Percentiles rank a stretch among this genome's conserved stretches.
These are phyloP conservation scores for Trichogramma pretiosum DNA, from an alignment of 1,140 invertebrate species.

Conservation along the genomic window DNA sequence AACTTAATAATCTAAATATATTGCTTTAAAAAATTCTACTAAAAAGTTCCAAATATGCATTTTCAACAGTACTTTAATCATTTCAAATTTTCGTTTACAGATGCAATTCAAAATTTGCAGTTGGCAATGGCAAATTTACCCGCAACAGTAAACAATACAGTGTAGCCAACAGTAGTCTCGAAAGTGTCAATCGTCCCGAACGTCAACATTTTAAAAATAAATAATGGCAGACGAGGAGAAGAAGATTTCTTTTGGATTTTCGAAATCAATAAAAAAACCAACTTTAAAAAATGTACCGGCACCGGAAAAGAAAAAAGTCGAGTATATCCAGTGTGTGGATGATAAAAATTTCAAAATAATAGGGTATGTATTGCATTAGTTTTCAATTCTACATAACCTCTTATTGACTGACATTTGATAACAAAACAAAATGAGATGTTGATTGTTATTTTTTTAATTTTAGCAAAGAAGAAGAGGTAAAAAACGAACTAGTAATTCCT, in stretches of 20 bases:
- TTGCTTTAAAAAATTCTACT: too few relatives aligned
- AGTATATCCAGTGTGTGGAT: slow-evolving; percentile 68
- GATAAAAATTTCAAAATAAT: slow-evolving; percentile 63
- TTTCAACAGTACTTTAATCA: too few relatives aligned
- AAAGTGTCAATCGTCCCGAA: too few relatives aligned
- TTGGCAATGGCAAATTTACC: too few relatives aligned
- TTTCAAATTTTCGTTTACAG: too few relatives aligned
- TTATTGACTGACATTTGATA: slow-evolving; percentile 14
- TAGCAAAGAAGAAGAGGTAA: slow-evolving; percentile 46
- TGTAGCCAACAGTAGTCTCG: too few relatives aligned
- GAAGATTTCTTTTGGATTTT: slow-evolving; percentile 72
- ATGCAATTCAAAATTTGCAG: too few relatives aligned
- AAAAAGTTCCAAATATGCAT: too few relatives aligned
- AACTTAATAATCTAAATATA: too few relatives aligned
- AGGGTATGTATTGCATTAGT: slow-evolving; percentile 49
- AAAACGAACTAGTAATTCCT: slow-evolving; percentile 55
- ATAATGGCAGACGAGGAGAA: slow-evolving; percentile 48
- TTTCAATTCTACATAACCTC: slow-evolving; percentile 16
- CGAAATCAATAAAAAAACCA: slow-evolving; percentile 58
- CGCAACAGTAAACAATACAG: too few relatives aligned
- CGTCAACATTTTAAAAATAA: too few relatives aligned
- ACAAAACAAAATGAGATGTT: neutral
- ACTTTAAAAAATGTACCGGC: slow-evolving; percentile 40
- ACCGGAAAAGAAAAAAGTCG: slow-evolving; percentile 45
- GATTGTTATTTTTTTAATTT: slow-evolving; percentile 18